Percentiles rank a stretch among this genome's conserved stretches.
These are phyloP conservation scores for Epinephelus moara DNA, from an alignment of 2,113 vertebrate genomes.

Conservation along the genomic window DNA sequence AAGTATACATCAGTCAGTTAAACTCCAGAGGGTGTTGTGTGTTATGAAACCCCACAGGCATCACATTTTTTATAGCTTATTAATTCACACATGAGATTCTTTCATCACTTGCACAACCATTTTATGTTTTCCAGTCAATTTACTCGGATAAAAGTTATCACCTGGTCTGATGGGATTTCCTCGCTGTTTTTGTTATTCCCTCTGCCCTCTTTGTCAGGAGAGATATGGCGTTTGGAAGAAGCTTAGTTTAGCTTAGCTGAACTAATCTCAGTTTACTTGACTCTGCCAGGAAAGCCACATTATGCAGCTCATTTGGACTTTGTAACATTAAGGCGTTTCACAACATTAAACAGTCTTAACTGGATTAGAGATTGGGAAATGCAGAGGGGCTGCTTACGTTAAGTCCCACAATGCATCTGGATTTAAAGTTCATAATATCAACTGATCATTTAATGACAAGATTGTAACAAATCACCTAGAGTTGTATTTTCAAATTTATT, in stretches of 20 bases:
- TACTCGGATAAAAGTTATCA: not conserved
- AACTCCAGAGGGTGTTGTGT: not conserved
- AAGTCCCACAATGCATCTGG: constrained; percentile 5
- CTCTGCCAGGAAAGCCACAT: constrained; percentile 8
- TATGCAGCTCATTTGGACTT: not conserved
- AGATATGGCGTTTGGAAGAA: not conserved
- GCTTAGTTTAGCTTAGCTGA: constrained; percentile 3
- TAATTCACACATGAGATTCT: not conserved
- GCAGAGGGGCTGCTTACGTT: not conserved
- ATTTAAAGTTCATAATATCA: constrained; percentile 3
- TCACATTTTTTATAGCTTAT: not conserved
- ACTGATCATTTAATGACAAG: not conserved
- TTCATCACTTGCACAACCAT: not conserved
- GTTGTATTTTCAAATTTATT: no score
- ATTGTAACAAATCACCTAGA: not conserved
- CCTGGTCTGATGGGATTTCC: not conserved
- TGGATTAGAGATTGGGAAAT: constrained; percentile 42
- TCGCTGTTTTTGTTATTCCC: not conserved
- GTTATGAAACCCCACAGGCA: not conserved
- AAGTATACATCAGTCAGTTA: not conserved
- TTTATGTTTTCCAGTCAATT: not conserved
- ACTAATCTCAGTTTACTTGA: constrained; percentile 23
- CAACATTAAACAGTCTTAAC: constrained; percentile 30
- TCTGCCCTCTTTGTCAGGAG: not conserved
- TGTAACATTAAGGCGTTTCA: constrained; percentile 29